These are phyloP conservation scores for Bursaphelenchus okinawaensis DNA, from an alignment of 2,888 invertebrate genomes.

Conservation along the genomic window DNA sequence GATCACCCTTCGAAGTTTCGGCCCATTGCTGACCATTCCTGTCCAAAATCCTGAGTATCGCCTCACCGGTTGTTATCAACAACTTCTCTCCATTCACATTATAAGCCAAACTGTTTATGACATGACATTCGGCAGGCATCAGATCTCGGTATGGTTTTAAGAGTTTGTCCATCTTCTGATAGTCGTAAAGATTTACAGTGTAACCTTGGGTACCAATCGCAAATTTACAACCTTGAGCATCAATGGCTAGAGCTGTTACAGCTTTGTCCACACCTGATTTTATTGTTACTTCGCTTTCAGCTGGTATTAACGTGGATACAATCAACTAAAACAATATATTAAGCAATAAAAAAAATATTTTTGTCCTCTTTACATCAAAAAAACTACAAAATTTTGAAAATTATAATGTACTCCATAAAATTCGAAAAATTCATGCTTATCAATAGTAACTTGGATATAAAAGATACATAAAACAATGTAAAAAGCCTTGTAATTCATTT, in stretches of 20 bases:
- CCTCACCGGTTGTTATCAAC: slow-evolving; percentile 82
- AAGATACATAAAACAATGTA: no score
- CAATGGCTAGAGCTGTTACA: slow-evolving; percentile 61
- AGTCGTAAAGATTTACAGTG: slow-evolving; percentile 91
- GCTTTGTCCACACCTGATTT: slow-evolving; percentile 84
- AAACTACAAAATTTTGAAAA: not conserved
- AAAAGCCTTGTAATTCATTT: no score
- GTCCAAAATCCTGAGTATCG: slow-evolving; percentile 67
- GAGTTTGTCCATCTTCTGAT: slow-evolving; percentile 85
- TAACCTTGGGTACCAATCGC: slow-evolving; percentile 90
- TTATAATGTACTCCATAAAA: not conserved
- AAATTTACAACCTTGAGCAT: slow-evolving; percentile 84
- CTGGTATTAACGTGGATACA: slow-evolving; percentile 61
- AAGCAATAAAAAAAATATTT: not conserved
- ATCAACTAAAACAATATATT: slow-evolving; percentile 49
- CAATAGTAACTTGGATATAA: not conserved
- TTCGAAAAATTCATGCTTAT: not conserved
- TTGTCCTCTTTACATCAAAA: slow-evolving; percentile 6
- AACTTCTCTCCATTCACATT: slow-evolving; percentile 88
- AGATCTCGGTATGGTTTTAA: slow-evolving; percentile 64
- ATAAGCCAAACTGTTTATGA: slow-evolving; percentile 81
- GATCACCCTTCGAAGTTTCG: slow-evolving; percentile 66
- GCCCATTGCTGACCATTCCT: slow-evolving; percentile 53
- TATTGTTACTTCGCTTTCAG: slow-evolving; percentile 69
- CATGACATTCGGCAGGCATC: slow-evolving; percentile 65